A percentile compares a stretch with the other conserved stretches of the same genome.
phyloP scores from a whole-genome alignment of 1,140 invertebrate genomes.

The Arctopsyche grandis region DNA sequence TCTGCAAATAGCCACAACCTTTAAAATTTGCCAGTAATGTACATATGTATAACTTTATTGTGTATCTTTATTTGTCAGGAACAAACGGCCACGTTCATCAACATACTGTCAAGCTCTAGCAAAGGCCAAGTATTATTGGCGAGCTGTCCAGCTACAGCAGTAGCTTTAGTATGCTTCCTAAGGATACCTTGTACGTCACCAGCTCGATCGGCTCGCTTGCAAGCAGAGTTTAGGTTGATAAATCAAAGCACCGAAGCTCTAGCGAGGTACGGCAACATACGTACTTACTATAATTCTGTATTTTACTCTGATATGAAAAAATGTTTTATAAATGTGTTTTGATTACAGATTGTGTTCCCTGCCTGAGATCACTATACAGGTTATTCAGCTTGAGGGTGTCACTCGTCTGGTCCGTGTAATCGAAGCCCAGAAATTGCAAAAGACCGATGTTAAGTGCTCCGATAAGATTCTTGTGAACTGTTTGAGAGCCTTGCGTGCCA shows the following conservation, averaged over 20 bases:
- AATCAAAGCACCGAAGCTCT: conserved; percentile 88
- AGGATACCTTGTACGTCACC: conserved; percentile 71
- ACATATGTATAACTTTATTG: too few relatives aligned
- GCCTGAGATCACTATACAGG: conserved; percentile 75
- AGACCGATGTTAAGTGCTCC: conserved; percentile 60
- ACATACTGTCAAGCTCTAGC: conserved; percentile 79
- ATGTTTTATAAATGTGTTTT: conserved; percentile 31
- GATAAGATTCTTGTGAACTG: conserved; percentile 65
- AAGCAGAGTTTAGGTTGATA: conserved; percentile 79
- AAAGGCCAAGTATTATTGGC: conserved; percentile 72
- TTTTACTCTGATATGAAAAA: neutral
- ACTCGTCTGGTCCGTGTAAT: conserved; percentile 78
- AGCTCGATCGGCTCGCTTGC: conserved; percentile 65
- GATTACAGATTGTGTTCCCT: conserved; percentile 76
- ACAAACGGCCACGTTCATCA: conserved; percentile 85
- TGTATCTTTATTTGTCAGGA: conserved; percentile 72
- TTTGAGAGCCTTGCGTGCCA: conserved; percentile 67
- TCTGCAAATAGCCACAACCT: too few relatives aligned
- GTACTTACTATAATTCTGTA: neutral
- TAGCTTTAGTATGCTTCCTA: conserved; percentile 81
- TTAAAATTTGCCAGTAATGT: neutral
- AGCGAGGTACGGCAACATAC: conserved; percentile 70
- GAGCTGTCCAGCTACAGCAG: conserved; percentile 69
- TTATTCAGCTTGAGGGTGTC: conserved; percentile 81
- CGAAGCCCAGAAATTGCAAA: conserved; percentile 68